Evolutionary conservation across 2,113 vertebrate species (phyloP), one percentile per base, ranked within the genome.

Genomic region (Callaeas wilsoni): DNA sequence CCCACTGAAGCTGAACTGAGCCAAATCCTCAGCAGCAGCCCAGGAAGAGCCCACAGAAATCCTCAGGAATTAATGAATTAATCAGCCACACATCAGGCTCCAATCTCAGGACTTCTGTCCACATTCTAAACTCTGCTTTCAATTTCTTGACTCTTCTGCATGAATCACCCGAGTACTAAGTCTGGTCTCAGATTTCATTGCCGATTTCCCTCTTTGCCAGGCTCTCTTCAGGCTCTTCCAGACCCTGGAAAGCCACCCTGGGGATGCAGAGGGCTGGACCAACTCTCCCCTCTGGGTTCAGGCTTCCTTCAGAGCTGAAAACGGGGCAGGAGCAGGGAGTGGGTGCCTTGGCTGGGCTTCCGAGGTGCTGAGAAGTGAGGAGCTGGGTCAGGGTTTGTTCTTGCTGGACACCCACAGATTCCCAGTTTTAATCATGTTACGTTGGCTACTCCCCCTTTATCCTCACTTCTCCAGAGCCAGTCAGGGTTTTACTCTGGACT

Each of bases 251-350:
- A 52, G 14, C 16, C 32, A 6, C 37, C 1, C 21, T 8, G 33
- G 64, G 53, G 17, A 5, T 13, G 9, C 10, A 16, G 21, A 39
- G 74, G 39, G 19, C 17, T 7, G 4, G 46, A 12, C 4, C 37
- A 25, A 6, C 53, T 20, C 78, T 21, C 19, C 0, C 8, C 49
- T 19, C 9, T 0, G 19, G 46, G 26, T 4, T 9, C 56, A 56
- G n/a, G 16, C 63, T 46, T 5, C 30, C 1, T 23, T 21, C 25
- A 5, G 19, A 55, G 52, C 80, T n/a, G 16, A 5, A 4, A 32
- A 25, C 0, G 15, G 39, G 49, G 49, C 32, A 16, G 2, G 2
- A 60, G 44, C 69, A 39, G 32, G 64, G n/a, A 21, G 4, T 0
- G 17, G 57, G 6, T 0, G 17, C 12, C 4, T 4, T 9, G 29